A percentile compares a stretch with the other conserved stretches of the same genome.
phyloP scores from a whole-genome alignment of 2,113 vertebrate species.

The Ochotona princeps region DNA sequence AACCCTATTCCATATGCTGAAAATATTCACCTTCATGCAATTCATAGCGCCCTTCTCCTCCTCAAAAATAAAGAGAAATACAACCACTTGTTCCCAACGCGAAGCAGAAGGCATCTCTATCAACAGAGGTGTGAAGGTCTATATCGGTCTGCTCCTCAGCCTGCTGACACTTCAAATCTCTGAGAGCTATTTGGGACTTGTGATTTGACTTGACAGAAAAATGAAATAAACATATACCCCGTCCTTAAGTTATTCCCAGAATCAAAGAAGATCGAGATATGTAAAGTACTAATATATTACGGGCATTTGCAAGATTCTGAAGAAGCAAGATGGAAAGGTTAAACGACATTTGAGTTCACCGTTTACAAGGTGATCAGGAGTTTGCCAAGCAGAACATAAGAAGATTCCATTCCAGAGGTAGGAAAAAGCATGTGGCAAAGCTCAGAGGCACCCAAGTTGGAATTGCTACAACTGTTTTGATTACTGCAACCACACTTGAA shows the following conservation, averaged over 20 bases:
- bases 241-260: neutral
- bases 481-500: neutral
- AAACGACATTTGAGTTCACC: neutral
- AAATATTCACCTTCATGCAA: neutral
- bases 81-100: neutral
- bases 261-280: neutral
- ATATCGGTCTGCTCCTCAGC: neutral
- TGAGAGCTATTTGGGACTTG: neutral
- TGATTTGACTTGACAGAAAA: neutral
- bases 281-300: neutral
- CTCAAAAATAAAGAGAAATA: neutral
- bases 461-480: neutral
- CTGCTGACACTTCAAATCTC: neutral
- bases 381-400: neutral
- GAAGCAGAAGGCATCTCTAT: neutral
- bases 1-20: neutral
- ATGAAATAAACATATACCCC: neutral
- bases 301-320: constrained; percentile 5
- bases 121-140: neutral
- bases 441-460: neutral
- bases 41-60: neutral
- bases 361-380: neutral
- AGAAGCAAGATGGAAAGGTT: neutral
- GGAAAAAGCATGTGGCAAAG: constrained; percentile 7
- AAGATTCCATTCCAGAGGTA: neutral